phyloP scores from a whole-genome alignment of 1,140 invertebrate species.

The Sipha flava region DNA sequence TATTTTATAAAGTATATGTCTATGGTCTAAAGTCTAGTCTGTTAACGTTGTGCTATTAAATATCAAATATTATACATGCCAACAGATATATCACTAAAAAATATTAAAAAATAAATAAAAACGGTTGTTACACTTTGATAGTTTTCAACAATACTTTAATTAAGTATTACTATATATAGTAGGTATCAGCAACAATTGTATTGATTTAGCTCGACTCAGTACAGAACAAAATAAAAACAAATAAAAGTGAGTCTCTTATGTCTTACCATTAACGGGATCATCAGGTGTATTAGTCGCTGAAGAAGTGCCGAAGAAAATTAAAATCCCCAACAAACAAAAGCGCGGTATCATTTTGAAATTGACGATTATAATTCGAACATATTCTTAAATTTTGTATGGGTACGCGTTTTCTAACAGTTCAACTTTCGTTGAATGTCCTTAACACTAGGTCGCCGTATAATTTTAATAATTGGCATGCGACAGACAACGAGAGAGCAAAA shows the following conservation, averaged over 20 bases:
- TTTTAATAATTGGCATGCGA: not conserved
- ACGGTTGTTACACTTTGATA: too few species aligned
- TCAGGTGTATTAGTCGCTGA: not conserved
- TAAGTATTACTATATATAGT: too few species aligned
- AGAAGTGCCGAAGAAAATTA: not conserved
- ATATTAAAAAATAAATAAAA: not conserved
- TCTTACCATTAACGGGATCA: not conserved
- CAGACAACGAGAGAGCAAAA: not conserved
- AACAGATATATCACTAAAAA: not conserved
- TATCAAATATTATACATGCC: not conserved
- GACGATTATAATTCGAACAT: not conserved
- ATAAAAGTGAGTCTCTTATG: too few species aligned
- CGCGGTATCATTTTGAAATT: not conserved
- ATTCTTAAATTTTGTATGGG: not conserved
- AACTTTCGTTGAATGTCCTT: not conserved
- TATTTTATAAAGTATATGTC: too few species aligned
- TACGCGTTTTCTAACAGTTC: not conserved
- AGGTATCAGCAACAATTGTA: too few species aligned
- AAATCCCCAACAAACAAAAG: conserved; percentile 3
- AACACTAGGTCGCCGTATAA: not conserved
- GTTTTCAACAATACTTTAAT: too few species aligned
- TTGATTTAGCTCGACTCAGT: too few species aligned
- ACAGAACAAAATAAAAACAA: too few species aligned
- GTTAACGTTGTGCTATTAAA: too few species aligned
- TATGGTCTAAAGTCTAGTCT: too few species aligned